Evolutionary conservation across 2,888 invertebrate species (phyloP), one percentile per base, ranked within the genome.

Genomic region (Euzetes globulus): DNA sequence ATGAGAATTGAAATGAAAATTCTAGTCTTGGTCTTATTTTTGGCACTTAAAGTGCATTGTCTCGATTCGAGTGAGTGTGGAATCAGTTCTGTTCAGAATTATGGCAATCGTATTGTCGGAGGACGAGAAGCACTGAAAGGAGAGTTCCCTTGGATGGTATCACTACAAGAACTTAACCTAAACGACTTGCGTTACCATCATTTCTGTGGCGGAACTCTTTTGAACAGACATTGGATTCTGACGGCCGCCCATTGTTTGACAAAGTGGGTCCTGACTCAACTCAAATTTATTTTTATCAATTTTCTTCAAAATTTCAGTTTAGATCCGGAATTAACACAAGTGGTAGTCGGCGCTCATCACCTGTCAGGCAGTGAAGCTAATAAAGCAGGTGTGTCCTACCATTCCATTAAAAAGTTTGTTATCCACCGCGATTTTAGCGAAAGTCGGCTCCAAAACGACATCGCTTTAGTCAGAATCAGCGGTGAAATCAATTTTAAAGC

Each of bases 81-180:
- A 41, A 15, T 45, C 33, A 55, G 60, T 29, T 15, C 1, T 22
- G n/a, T 22, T 19, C 13, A 2, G 1, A 25, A 55, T 27, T 17
- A 37, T 27, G 33, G 33, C 19, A 72, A 75, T 70, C 74, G 71
- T 72, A 77, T 77, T 15, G 77, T 77, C 19, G 77, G 77, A 0
- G 77, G 77, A 19, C 50, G 73, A 65, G 72, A 70, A 27, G 77
- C 76, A 13, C 50, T 33, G 19, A 68, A 72, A 47, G 72, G 75
- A 29, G 77, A 77, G 73, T 77, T 76, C 72, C 77, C 75, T n/a
- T 77, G 75, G 45, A 75, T 75, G 71, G 76, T 76, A 73, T 63
- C 63, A 3, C 33, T 63, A 2, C 63, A 63, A n/a, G 13, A 41
- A 11, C 2, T 4, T n/a, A 6, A 17, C 7, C 1, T 0, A n/a